These are phyloP conservation scores for Homarus gammarus DNA, from an alignment of 2,888 invertebrate species.

Conservation along the genomic window DNA sequence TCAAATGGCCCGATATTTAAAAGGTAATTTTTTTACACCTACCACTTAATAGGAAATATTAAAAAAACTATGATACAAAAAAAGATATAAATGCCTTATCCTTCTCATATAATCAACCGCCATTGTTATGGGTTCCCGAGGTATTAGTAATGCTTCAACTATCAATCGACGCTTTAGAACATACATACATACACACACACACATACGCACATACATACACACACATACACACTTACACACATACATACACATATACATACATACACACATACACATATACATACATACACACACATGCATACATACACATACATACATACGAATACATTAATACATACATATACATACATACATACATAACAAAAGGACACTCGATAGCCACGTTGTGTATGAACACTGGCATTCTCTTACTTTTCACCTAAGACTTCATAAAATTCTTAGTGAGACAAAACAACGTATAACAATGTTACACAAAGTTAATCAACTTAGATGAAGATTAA, in stretches of 20 bases:
- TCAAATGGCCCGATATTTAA: too few relatives aligned
- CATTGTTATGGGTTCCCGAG: too few relatives aligned
- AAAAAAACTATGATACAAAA: too few relatives aligned
- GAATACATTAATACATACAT: neutral
- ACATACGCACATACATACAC: neutral
- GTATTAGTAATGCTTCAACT: too few relatives aligned
- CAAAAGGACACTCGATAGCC: neutral
- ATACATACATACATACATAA: neutral
- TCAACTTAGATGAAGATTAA: slow-evolving; percentile 38
- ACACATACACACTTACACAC: neutral
- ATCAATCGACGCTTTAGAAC: neutral
- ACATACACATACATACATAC: slow-evolving; percentile 1
- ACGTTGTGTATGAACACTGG: too few relatives aligned
- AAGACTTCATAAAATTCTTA: too few relatives aligned
- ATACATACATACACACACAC: slow-evolving; percentile 14
- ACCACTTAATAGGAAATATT: too few relatives aligned
- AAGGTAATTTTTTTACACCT: too few relatives aligned
- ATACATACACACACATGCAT: slow-evolving; percentile 18
- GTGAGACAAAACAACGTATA: too few relatives aligned
- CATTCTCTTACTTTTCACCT: too few relatives aligned
- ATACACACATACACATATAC: slow-evolving; percentile 37
- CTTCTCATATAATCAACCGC: too few relatives aligned
- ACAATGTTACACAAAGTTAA: neutral
- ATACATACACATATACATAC: slow-evolving; percentile 4
- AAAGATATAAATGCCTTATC: too few relatives aligned